Conservation (phyloP, 2,113 vertebrate species). For the Leucopsar rothschildi region DNA sequence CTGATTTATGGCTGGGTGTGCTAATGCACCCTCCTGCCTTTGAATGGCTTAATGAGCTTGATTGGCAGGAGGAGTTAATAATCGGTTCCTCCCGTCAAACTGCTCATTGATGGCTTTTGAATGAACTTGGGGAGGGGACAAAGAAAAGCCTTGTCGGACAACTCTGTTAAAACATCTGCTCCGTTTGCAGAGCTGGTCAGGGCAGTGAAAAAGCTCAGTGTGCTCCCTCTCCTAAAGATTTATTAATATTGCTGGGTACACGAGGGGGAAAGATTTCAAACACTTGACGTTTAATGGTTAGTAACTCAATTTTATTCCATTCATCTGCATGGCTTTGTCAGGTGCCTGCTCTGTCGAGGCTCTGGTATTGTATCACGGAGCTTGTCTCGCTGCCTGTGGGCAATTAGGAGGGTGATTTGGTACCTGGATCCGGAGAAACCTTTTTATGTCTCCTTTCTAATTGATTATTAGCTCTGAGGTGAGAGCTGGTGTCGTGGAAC, state of each 20-base stretch:
- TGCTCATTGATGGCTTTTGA: constrained; percentile 6
- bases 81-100: constrained; percentile 29
- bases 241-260: constrained; percentile 49
- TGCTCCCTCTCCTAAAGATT: constrained; percentile 36
- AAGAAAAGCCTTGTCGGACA: not conserved
- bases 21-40: not conserved
- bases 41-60: not conserved
- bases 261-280: constrained; percentile 38
- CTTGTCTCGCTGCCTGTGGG: not conserved
- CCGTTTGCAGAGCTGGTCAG: not conserved
- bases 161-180: constrained; percentile 13
- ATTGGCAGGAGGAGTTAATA: constrained; percentile 42
- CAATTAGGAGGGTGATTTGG: not conserved
- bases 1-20: accelerated
- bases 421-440: not conserved
- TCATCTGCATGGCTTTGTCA: constrained; percentile 46
- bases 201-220: not conserved
- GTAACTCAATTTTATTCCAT: constrained; percentile 60
- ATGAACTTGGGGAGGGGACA: not conserved
- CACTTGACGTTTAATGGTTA: constrained; percentile 59
- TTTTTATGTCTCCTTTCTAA: not conserved
- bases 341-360: not conserved
- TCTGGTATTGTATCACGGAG: not conserved
- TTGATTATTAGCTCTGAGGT: not conserved
- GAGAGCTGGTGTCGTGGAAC: not conserved